Conservation (phyloP, 2,888 invertebrate genomes). For the Eudemis profundana region DNA sequence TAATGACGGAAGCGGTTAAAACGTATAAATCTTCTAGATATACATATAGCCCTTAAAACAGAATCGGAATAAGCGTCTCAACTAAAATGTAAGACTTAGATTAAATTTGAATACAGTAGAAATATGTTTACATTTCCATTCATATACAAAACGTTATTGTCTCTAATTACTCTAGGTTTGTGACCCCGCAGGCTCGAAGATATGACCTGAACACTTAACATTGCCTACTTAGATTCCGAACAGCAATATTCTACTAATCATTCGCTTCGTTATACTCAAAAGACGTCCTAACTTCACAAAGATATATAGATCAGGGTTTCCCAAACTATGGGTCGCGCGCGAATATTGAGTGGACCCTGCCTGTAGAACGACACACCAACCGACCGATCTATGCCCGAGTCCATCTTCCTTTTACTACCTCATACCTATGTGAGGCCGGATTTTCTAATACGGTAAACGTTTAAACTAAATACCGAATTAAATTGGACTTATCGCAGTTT, state of each 20-base stretch:
- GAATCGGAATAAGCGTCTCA: slow-evolving; percentile 4
- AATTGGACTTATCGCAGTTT: no score
- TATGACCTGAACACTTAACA: slow-evolving; percentile 79
- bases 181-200: slow-evolving; percentile 62
- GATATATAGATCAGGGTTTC: no score
- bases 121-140: slow-evolving; percentile 57
- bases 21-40: background rate
- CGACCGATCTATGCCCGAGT: no score
- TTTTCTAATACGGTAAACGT: no score
- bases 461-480: no score
- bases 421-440: no score
- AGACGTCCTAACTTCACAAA: slow-evolving; percentile 13
- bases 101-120: slow-evolving; percentile 50
- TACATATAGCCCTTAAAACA: background rate
- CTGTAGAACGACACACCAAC: no score
- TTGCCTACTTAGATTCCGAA: slow-evolving; percentile 61
- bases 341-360: no score
- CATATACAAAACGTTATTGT: slow-evolving; percentile 73
- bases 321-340: no score
- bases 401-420: no score
- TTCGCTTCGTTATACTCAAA: slow-evolving; percentile 31
- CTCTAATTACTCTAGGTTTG: slow-evolving; percentile 58
- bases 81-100: slow-evolving; percentile 45
- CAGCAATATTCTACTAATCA: slow-evolving; percentile 57
- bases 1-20: slow-evolving; percentile 1